Conservation (phyloP, 2,113 vertebrate genomes). For the Himantopus leucocephalus region DNA sequence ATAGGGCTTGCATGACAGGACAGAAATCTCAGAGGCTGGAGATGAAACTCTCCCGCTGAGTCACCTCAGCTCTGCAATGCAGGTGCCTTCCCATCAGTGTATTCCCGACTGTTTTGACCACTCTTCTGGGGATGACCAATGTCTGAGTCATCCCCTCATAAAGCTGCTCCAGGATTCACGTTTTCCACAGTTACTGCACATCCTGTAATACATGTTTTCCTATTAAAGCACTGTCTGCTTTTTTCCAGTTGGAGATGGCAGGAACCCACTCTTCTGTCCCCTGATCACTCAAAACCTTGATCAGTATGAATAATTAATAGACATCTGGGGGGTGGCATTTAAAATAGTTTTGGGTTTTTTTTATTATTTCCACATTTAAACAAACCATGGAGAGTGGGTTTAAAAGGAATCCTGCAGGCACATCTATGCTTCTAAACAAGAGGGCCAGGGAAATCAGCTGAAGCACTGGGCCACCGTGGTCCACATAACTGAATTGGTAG, state of each 20-base stretch:
- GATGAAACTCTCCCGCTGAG: background rate
- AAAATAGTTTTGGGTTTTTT: background rate
- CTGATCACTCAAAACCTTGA: background rate
- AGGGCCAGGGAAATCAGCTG: background rate
- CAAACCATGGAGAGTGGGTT: background rate
- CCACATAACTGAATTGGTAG: background rate
- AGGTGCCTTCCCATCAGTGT: background rate
- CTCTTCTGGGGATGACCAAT: constrained; percentile 2
- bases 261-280: background rate
- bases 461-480: background rate
- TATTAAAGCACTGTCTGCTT: background rate
- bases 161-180: background rate
- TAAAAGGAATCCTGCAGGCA: background rate
- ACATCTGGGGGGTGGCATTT: background rate
- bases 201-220: background rate
- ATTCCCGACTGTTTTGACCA: background rate
- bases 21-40: background rate
- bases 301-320: background rate
- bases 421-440: background rate
- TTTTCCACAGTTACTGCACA: background rate
- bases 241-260: background rate
- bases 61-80: constrained; percentile 24
- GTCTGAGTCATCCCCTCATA: background rate
- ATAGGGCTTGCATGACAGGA: background rate
- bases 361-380: background rate